Percentiles rank a stretch among this genome's conserved stretches.
phyloP scores from a whole-genome alignment of 2,888 invertebrate genomes.

The Acronicta leporina region DNA sequence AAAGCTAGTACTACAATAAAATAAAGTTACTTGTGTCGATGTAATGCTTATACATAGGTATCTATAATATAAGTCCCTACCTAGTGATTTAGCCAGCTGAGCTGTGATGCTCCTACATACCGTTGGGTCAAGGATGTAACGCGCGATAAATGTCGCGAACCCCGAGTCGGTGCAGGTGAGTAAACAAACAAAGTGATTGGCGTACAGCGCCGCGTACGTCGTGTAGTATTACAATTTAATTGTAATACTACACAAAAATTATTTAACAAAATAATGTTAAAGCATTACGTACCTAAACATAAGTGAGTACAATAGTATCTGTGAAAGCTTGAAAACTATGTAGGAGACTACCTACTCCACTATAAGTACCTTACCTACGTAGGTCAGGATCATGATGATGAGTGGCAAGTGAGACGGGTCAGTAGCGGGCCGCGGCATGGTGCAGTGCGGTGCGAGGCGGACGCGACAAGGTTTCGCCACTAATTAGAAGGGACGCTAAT shows the following conservation, averaged over 20 bases:
- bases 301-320: constrained; percentile 1
- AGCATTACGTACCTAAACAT: not conserved
- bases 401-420: too few relatives aligned
- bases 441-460: not conserved
- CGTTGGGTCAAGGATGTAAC: constrained; percentile 31
- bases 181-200: constrained; percentile 29
- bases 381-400: constrained; percentile 24
- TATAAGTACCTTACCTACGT: not conserved
- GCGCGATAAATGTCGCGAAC: constrained; percentile 29
- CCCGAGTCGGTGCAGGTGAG: not conserved
- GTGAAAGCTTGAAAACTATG: too few relatives aligned
- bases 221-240: too few relatives aligned
- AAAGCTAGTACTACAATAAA: too few relatives aligned
- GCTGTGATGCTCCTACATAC: too few relatives aligned
- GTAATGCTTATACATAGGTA: too few relatives aligned
- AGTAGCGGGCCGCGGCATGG: not conserved
- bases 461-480: constrained; percentile 15
- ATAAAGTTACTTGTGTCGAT: too few relatives aligned
- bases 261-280: too few relatives aligned
- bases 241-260: too few relatives aligned
- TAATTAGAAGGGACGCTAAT: constrained; percentile 46
- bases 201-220: too few relatives aligned
- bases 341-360: constrained; percentile 8
- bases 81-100: too few relatives aligned
- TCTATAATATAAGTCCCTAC: too few relatives aligned